Evolutionary conservation across 2,888 invertebrate species (phyloP), one percentile per base, ranked within the genome.

Genomic region (Apoda limacodes): DNA sequence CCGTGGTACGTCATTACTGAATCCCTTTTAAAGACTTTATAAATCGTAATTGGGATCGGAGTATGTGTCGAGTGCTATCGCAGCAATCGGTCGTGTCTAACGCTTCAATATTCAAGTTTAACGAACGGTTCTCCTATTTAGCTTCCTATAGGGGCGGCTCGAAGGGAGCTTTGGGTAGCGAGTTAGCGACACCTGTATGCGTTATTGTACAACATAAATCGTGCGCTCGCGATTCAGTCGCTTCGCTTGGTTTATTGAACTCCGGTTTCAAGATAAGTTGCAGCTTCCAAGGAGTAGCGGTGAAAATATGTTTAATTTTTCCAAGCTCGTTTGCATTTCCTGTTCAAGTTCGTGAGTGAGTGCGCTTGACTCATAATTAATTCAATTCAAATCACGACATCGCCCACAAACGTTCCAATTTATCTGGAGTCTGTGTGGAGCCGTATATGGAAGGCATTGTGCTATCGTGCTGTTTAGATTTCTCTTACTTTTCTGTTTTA

Each of bases 181-280:
- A 51, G 48, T 44, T 39, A 48, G 59, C 72, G 75, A 78, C 78
- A 76, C 78, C 75, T 76, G 75, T 75, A 75, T 75, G 69, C 71
- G 55, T 70, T 71, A 76, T 70, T 72, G 70, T 69, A 70, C 70
- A 69, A 59, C 63, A 71, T 78, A 76, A 76, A 75, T 76, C 60
- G 59, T 55, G 45, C 53, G 55, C 52, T 50, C 50, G 55, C 64
- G 64, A 66, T 72, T 68, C 69, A 64, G 63, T 55, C 60, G 59
- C 55, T 50, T 60, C 55, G 48, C 55, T 54, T 67, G 57, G 75
- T 76, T 75, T 74, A 72, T 74, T 75, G 69, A 75, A 71, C 74
- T n/a, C 57, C 60, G 35, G 47, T 48, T 54, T 58, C 40, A 60
- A 66, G 70, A 71, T 71, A 72, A 72, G 60, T 56, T 51, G 48